These are phyloP conservation scores for Tragopan temminckii DNA, from an alignment of 2,797 vertebrate genomes.

Conservation along the genomic window DNA sequence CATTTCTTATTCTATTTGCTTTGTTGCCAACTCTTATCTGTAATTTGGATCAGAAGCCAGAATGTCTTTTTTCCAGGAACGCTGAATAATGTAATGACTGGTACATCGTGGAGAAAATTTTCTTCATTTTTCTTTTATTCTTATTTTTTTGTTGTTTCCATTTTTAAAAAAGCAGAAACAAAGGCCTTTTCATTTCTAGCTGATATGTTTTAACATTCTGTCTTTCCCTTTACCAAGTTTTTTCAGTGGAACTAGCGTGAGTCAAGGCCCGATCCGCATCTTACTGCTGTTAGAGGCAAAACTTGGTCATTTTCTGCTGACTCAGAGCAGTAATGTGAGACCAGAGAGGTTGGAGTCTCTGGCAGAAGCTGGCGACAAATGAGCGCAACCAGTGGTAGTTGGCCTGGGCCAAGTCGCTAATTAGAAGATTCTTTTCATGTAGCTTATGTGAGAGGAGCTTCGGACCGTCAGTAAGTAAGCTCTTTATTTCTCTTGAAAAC, in stretches of 20 bases:
- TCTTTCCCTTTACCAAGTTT: background rate
- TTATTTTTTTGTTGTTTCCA: background rate
- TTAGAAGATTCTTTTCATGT: background rate
- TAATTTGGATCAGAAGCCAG: conserved; percentile 38
- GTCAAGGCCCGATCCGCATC: background rate
- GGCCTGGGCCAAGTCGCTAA: background rate
- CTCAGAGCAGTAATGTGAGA: fast-evolving
- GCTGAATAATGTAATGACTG: background rate
- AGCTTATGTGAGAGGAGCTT: background rate
- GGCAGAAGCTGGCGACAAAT: background rate
- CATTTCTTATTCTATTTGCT: conserved; percentile 27
- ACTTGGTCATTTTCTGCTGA: background rate
- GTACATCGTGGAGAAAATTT: background rate
- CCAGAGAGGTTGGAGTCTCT: fast-evolving
- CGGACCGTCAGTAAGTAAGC: background rate
- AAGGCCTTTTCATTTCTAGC: background rate
- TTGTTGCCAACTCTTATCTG: conserved; percentile 28
- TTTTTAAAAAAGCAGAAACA: background rate
- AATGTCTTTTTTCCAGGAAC: background rate
- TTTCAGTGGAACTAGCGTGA: background rate
- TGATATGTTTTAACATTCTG: background rate
- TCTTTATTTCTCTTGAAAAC: background rate
- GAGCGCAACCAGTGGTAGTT: background rate
- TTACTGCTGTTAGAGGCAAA: background rate
- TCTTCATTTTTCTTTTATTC: background rate